A percentile compares a stretch with the other conserved stretches of the same genome.
Evolutionary conservation across 1,140 invertebrate genomes (phyloP).

Genomic region (Euglossa dilemma): DNA sequence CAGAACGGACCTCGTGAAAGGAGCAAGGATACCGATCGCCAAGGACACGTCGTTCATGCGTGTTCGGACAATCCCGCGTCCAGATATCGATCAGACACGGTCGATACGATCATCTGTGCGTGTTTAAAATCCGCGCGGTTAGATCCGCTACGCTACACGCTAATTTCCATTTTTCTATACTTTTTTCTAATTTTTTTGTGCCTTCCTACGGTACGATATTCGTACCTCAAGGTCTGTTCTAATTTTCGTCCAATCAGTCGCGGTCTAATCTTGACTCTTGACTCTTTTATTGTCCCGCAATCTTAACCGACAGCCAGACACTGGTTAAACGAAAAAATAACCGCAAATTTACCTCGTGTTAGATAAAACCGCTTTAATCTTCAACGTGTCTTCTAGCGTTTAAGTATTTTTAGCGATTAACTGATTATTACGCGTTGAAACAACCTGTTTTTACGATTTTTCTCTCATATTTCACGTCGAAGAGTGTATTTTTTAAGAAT

Average conservation of each 20-base stretch:
- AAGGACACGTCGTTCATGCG: conserved; percentile 44
- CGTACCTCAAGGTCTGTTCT: neutral
- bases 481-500: too few relatives aligned
- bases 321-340: too few relatives aligned
- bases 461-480: too few relatives aligned
- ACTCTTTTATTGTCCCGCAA: too few relatives aligned
- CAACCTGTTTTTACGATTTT: too few relatives aligned
- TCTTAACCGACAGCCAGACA: too few relatives aligned
- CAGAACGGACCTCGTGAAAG: conserved; percentile 60
- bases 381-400: too few relatives aligned
- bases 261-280: too few relatives aligned
- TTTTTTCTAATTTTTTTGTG: neutral
- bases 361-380: too few relatives aligned
- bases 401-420: too few relatives aligned
- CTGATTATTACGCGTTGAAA: too few relatives aligned
- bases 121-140: neutral
- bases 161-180: neutral
- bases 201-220: neutral
- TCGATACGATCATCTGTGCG: conserved; percentile 16
- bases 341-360: too few relatives aligned
- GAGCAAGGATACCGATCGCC: conserved; percentile 45
- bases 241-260: neutral
- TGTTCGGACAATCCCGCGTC: neutral
- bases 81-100: conserved; percentile 4
- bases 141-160: neutral